Percentiles rank a stretch among this genome's conserved stretches.
Conservation (phyloP, 2,113 vertebrate genomes). For the Tympanuchus pallidicinctus region DNA sequence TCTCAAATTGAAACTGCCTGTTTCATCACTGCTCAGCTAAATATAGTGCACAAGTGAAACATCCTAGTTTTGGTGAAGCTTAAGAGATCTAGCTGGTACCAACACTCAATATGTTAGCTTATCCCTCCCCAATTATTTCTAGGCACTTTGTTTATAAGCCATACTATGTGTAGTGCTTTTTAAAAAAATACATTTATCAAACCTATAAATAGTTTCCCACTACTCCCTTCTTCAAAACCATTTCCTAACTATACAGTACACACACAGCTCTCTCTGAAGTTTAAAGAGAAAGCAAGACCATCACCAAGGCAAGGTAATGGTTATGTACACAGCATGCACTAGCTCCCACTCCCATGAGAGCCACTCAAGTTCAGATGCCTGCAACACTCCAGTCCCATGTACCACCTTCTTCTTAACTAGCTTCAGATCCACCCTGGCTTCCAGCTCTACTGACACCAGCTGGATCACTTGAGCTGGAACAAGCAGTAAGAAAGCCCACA, state of each 20-base stretch:
- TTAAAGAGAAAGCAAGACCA: background rate
- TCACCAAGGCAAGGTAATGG: background rate
- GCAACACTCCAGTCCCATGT: background rate
- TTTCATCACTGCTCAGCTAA: background rate
- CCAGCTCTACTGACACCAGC: background rate
- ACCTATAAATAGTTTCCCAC: background rate
- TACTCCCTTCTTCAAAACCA: background rate
- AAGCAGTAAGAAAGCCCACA: background rate
- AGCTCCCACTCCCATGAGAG: background rate
- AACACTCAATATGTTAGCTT: background rate
- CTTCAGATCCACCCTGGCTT: background rate
- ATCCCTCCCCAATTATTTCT: background rate
- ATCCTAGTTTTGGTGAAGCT: background rate
- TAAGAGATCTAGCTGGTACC: background rate
- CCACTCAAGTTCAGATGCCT: background rate
- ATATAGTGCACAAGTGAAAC: background rate
- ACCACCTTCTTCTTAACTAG: background rate
- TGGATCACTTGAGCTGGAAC: background rate
- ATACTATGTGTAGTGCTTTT: background rate
- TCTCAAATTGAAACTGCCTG: slow-evolving; percentile 31
- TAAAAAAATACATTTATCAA: background rate
- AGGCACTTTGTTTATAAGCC: background rate
- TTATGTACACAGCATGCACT: background rate
- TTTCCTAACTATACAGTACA: background rate
- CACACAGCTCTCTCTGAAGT: background rate